These are phyloP conservation scores for Clupea harengus DNA, from an alignment of 2,113 vertebrate genomes.

Conservation along the genomic window DNA sequence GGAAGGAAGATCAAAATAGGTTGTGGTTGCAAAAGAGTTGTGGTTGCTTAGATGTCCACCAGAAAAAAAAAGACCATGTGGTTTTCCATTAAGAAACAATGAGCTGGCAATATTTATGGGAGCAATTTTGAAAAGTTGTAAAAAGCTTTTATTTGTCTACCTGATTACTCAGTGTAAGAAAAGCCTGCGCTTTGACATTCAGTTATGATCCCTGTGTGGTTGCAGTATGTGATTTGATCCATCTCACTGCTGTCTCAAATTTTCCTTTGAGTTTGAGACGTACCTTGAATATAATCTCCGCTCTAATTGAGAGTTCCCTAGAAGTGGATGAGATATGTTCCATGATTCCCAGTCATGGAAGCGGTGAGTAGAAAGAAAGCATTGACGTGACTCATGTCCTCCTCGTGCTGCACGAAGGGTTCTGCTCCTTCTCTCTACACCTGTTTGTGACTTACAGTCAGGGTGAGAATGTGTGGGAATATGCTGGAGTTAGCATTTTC, in stretches of 20 bases:
- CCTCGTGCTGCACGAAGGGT: neutral
- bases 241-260: slow-evolving; percentile 3
- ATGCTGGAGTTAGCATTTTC: neutral
- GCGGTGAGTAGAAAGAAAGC: neutral
- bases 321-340: neutral
- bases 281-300: neutral
- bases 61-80: slow-evolving; percentile 20
- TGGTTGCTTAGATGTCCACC: slow-evolving; percentile 17
- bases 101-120: slow-evolving; percentile 29
- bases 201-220: neutral
- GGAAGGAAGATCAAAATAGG: slow-evolving; percentile 30
- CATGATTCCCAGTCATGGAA: neutral
- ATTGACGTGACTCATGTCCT: slow-evolving; percentile 28
- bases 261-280: slow-evolving; percentile 11
- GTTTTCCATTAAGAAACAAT: slow-evolving; percentile 7
- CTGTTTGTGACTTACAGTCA: neutral
- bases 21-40: neutral
- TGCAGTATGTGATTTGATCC: neutral
- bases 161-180: slow-evolving; percentile 21
- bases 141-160: slow-evolving; percentile 28
- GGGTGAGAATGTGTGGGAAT: neutral
- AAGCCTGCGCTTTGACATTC: neutral
- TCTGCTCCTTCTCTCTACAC: slow-evolving; percentile 15
- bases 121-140: slow-evolving; percentile 27
- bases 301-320: neutral